Base-by-base conservation (phyloP, 2,888 invertebrate species). In the Adelphocoris suturalis region DNA sequence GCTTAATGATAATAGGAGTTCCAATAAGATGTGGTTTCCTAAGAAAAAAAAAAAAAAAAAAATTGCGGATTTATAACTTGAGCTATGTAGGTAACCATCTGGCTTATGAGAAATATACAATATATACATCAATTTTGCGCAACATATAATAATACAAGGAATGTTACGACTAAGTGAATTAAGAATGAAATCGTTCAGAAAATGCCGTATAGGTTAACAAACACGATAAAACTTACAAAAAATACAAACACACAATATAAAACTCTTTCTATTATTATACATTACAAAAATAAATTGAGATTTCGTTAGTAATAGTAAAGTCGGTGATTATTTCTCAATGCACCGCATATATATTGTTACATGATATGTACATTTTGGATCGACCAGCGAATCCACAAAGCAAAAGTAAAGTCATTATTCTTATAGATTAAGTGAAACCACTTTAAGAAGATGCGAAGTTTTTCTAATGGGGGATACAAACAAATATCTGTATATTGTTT, bases 351-450 rank as follows among this genome's bases (percentile, higher is more conserved):
- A 23, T 23, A 23, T 23, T 23, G 23, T 52, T 68, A 68, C 68
- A 23, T 4, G 19, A 80, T 46, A 46, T 16, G 14, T 46, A 46
- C 23, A 28, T 3, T 2, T 47, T n/a, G n/a, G 19, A 80, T 80
- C 46, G 80, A 80, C 80, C 80, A 80, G 80, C 80, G 46, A 80
- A 46, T 27, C 52, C 52, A 13, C 52, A 19, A 14, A 14, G 4
- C 48, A 16, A 48, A 23, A 82, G 1, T 23, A 82, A 82, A 82
- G 28, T 82, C 4, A 19, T 12, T 48, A 12, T 13, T 48, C 27
- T 46, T 57, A 57, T 57, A 5, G 0, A 57, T n/a, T 0, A 7
- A 7, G 37, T 37, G 37, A 37, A 37, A 37, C 37, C 7, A 37
- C 37, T 2, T 4, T 37, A 7, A 37, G 7, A 37, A 37, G 37